Evolutionary conservation across 2,797 vertebrate species (phyloP), one percentile per base, ranked within the genome.

Genomic region (Galagoides demidoff): DNA sequence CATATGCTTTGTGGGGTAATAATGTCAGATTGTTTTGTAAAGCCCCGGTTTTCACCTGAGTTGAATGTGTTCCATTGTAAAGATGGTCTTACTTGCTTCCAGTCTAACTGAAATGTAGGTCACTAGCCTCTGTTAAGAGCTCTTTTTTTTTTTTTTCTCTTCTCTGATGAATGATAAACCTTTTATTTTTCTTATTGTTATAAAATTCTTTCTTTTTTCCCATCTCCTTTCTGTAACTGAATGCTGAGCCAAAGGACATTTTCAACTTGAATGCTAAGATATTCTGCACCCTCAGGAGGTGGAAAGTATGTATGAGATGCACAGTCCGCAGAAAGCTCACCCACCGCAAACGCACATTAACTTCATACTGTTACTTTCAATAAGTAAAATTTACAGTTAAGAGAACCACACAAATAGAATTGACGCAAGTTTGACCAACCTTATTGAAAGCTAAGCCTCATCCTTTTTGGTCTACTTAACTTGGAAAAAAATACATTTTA

Each of bases 381-480:
- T 95, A 97, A 92, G 17, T 63, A 52, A 96, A 97, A 96, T 86
- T 93, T 79, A 92, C 1, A 3, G 95, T 9, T 0, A 52, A 77
- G 52, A 19, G 7, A 39, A 93, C 64, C 64, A 96, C 89, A 97
- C 94, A 98, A 97, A 97, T 96, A 95, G 92, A 95, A 98, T 97
- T 97, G 89, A 85, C 92, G 68, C 83, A 93, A 90, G 55, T 49
- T 96, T 96, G 96, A 95, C 82, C 84, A 96, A 43, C 29, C 68
- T 71, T 85, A 79, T 76, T 95, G 43, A 92, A 95, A 97, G 37
- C 52, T 5, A 74, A 89, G 94, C 90, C 79, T 96, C 76, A 95
- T 37, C 95, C 4, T 93, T 79, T 86, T 94, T 85, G 61, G 34
- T 92, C 74, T 92, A 45, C 31, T 95, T 97, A 29, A 87, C 71